Evolutionary conservation across 1,140 invertebrate genomes (phyloP).

Genomic region (Aphaenogaster rudis): DNA sequence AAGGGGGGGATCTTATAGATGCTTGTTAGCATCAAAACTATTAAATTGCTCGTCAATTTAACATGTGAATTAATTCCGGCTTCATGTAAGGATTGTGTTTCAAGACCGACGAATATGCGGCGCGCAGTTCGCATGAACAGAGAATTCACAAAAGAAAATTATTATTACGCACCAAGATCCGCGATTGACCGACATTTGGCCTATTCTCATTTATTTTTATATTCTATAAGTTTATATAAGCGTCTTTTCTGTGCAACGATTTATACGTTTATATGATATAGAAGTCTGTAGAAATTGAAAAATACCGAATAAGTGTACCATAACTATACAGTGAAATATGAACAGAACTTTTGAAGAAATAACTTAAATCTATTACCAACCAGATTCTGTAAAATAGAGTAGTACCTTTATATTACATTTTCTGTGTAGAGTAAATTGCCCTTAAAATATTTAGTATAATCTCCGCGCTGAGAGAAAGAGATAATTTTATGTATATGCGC

Average conservation of each 20-base stretch:
- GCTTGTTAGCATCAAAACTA: no score
- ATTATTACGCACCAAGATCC: no score
- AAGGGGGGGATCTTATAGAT: no score
- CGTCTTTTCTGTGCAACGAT: neutral
- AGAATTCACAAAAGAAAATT: no score
- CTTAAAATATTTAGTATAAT: slow-evolving; percentile 26
- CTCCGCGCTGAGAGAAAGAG: neutral
- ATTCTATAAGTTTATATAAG: neutral
- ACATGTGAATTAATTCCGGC: no score
- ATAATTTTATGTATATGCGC: slow-evolving; percentile 6
- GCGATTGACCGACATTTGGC: no score
- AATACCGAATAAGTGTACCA: neutral
- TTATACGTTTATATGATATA: neutral
- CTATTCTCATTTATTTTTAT: neutral
- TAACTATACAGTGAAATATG: neutral
- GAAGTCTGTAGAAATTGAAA: neutral
- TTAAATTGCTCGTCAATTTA: no score
- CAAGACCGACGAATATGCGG: no score
- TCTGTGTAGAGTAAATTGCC: neutral
- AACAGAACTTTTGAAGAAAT: neutral
- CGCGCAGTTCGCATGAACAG: no score
- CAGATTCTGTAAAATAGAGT: neutral
- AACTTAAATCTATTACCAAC: neutral
- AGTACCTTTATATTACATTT: slow-evolving; percentile 29
- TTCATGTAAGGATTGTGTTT: no score